Evolutionary conservation across 1,140 invertebrate species (phyloP).

Genomic region (Conus ventricosus): DNA sequence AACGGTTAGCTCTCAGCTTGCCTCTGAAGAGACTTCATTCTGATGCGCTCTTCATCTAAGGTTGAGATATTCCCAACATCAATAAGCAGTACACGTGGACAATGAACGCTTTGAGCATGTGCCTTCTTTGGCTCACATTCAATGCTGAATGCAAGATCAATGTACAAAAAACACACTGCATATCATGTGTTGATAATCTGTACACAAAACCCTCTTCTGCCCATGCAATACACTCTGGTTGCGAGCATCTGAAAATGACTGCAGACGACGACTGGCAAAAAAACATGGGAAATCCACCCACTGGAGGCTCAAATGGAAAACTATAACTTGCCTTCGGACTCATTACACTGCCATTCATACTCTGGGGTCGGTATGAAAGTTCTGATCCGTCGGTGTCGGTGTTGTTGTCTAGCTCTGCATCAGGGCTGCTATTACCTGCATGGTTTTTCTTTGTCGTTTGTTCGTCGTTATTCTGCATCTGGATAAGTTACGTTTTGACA

Average conservation of each 20-base stretch:
- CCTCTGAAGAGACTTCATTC: neutral
- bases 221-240: constrained; percentile 27
- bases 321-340: neutral
- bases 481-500: too few relatives aligned
- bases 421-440: neutral
- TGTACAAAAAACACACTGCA: constrained; percentile 45
- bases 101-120: constrained; percentile 32
- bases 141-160: constrained; percentile 11
- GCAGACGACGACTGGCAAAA: constrained; percentile 44
- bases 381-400: neutral
- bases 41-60: constrained; percentile 33
- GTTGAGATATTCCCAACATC: constrained; percentile 42
- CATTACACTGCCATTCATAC: neutral
- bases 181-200: neutral
- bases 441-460: neutral
- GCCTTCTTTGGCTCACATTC: neutral
- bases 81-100: constrained; percentile 36
- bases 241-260: constrained; percentile 35
- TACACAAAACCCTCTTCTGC: constrained; percentile 45
- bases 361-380: neutral
- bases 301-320: constrained; percentile 36
- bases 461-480: neutral
- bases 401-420: neutral
- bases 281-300: constrained; percentile 30
- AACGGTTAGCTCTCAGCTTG: constrained; percentile 1